These are phyloP conservation scores for Periophthalmus modestus DNA, from an alignment of 2,113 vertebrate genomes.

Conservation along the genomic window DNA sequence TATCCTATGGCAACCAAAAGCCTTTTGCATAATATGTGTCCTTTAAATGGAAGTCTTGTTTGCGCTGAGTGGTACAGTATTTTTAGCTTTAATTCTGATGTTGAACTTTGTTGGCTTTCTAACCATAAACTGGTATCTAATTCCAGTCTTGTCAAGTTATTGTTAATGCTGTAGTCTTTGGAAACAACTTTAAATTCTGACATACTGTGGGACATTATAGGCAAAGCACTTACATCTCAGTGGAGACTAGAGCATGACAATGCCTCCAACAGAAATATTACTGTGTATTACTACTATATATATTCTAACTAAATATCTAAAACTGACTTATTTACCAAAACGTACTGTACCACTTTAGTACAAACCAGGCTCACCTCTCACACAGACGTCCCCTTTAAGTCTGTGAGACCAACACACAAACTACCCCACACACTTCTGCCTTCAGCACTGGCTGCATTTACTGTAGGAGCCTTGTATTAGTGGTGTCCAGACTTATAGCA, in stretches of 20 bases:
- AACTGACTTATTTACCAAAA: background rate
- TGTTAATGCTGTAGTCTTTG: too few relatives aligned
- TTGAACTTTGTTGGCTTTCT: too few relatives aligned
- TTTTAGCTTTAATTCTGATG: too few relatives aligned
- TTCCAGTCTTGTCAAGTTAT: too few relatives aligned
- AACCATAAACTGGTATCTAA: too few relatives aligned
- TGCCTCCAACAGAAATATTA: too few relatives aligned
- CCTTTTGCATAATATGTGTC: too few relatives aligned
- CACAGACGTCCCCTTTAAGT: conserved; percentile 52
- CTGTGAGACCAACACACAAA: conserved; percentile 56
- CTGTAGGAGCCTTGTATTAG: conserved; percentile 40
- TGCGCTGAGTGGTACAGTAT: too few relatives aligned
- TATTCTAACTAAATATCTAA: background rate
- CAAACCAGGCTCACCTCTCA: conserved; percentile 11
- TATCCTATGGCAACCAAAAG: too few relatives aligned
- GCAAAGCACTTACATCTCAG: background rate
- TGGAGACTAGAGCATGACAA: background rate
- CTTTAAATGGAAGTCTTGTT: too few relatives aligned
- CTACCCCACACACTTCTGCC: conserved; percentile 63
- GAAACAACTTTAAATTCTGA: too few relatives aligned
- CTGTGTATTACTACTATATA: background rate
- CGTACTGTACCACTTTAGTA: background rate
- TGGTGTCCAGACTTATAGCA: conserved; percentile 60
- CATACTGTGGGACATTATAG: background rate
- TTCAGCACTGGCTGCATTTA: conserved; percentile 53